Percentiles rank a stretch among this genome's conserved stretches.
Conservation (phyloP, 2,113 vertebrate species). For the Dasyurus viverrinus region DNA sequence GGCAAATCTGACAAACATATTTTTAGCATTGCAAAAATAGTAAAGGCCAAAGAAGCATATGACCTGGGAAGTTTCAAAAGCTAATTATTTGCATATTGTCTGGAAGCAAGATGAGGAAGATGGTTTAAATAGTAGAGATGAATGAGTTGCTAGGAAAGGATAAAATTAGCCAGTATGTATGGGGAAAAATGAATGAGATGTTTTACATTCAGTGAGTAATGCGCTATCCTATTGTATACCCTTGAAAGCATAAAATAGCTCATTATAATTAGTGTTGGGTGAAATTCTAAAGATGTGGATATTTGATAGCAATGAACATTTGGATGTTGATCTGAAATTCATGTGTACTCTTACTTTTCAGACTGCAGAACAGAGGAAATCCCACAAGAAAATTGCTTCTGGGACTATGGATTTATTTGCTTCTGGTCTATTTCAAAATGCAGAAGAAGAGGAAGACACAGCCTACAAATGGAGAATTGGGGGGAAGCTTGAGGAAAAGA, state of each 20-base stretch:
- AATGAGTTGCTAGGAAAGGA: neutral
- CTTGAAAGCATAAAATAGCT: neutral
- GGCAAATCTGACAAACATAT: neutral
- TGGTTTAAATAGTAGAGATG: slow-evolving; percentile 2
- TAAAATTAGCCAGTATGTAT: neutral
- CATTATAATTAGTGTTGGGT: slow-evolving; percentile 1
- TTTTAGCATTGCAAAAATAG: neutral
- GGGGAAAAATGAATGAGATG: neutral
- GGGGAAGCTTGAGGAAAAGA: neutral
- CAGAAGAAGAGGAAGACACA: neutral
- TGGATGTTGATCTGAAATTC: neutral
- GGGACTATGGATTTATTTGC: neutral
- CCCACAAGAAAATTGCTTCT: neutral
- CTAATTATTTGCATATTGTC: neutral
- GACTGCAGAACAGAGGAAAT: neutral
- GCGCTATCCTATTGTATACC: neutral
- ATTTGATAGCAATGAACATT: neutral
- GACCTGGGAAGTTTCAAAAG: neutral
- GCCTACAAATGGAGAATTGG: neutral
- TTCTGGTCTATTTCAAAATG: neutral
- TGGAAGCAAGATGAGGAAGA: neutral
- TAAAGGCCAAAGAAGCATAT: neutral
- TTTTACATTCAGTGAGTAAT: neutral
- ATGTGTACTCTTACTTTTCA: neutral
- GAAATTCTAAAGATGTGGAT: neutral